phyloP scores from a whole-genome alignment of 1,140 invertebrate species.

The Drosophila sulfurigaster region DNA sequence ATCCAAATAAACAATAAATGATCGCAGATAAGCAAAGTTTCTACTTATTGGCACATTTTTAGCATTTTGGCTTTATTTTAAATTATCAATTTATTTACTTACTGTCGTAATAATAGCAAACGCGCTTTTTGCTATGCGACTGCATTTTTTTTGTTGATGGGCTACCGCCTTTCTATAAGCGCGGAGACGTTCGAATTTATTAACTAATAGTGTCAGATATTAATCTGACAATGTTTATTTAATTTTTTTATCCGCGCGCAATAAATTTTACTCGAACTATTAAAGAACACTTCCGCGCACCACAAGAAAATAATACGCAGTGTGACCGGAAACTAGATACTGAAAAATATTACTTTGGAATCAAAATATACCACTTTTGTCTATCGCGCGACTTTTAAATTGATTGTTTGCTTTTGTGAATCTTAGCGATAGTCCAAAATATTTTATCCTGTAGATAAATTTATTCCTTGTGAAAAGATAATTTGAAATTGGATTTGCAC shows the following conservation, averaged over 20 bases:
- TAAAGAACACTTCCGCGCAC: conserved; percentile 29
- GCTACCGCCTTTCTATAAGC: neutral
- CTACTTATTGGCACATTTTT: neutral
- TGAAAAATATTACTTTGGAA: neutral
- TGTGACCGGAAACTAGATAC: neutral
- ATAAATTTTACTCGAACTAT: conserved; percentile 1
- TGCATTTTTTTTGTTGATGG: conserved; percentile 85
- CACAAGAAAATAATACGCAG: conserved; percentile 28
- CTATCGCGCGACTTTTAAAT: neutral
- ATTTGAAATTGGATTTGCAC: no score
- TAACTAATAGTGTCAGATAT: neutral
- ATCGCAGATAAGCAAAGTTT: neutral
- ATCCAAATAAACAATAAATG: neutral
- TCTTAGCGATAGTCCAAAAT: neutral
- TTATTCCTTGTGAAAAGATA: neutral
- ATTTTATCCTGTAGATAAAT: neutral
- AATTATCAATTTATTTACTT: conserved; percentile 87
- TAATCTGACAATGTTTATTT: neutral
- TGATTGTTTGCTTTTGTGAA: neutral
- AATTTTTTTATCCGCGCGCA: neutral
- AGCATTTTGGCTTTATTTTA: neutral
- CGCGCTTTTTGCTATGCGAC: conserved; percentile 95
- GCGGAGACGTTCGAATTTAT: neutral
- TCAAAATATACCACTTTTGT: neutral
- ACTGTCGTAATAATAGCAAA: conserved; percentile 99